Base-by-base conservation (phyloP, 2,888 invertebrate genomes). In the Elysia crispata region DNA sequence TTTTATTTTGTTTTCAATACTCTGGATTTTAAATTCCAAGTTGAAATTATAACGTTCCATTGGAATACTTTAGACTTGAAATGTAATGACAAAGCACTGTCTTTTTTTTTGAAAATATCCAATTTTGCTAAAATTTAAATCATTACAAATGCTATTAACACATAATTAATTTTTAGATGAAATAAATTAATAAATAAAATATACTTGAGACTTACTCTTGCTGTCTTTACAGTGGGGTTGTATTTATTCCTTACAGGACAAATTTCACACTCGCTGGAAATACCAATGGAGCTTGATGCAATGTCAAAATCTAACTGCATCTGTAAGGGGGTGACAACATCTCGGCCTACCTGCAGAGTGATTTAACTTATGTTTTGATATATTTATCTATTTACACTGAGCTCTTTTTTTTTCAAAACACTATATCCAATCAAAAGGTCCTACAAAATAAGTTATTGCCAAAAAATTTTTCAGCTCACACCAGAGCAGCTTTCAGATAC, bases 281-380 rank as follows among this genome's bases (percentile, higher is more conserved):
- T 78, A 0, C 80, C 83, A 30, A 81, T 77, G n/a, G 82, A 81
- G 67, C 73, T 77, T 18, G 79, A 80, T 31, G 79, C 62, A 74
- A 83, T 81, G 64, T 79, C 75, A 74, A 79, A 82, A 8, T 80
- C 76, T 49, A 85, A 76, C 31, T 83, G 82, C 67, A 85, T 25
- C 75, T 82, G 77, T 5, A 85, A 62, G 0, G 85, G 85, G 11
- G 85, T 85, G 31, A 85, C 72, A 11, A 85, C 78, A 77, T 85
- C 85, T 62, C 83, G 77, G 70, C 81, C 83, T 73, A 41, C 11
- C 41, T 41, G 41, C 41, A 41, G 41, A 41, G 41, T 6, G 3
- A 41, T 41, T 41, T 6, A 41, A 41, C 41, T 41, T 11, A 41
- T 41, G 11, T 11, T 41, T 41, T 41, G 11, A 62, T 15, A n/a